Conservation (phyloP, 2,888 invertebrate genomes). For the Sisyra nigra region DNA sequence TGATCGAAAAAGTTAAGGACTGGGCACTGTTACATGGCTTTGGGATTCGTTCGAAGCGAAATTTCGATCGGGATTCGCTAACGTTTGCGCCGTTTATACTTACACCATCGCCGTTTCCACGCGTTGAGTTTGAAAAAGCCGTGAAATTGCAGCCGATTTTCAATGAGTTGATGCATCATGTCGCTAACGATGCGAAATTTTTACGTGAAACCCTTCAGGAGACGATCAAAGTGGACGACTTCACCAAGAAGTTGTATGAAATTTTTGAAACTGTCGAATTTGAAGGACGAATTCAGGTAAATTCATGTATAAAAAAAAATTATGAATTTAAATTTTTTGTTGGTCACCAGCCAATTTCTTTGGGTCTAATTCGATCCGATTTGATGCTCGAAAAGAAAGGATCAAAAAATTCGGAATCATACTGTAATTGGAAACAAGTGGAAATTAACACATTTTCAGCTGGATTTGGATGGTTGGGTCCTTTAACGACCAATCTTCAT, state of each 20-base stretch:
- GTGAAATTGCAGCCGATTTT: conserved; percentile 54
- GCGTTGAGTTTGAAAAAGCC: conserved; percentile 57
- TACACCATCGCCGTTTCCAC: conserved; percentile 64
- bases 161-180: conserved; percentile 69
- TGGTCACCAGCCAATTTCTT: conserved; percentile 43
- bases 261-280: conserved; percentile 65
- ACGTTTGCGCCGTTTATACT: conserved; percentile 67
- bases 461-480: conserved; percentile 88
- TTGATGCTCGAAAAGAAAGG: conserved; percentile 66
- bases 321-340: too few species aligned
- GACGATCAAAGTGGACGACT: conserved; percentile 74
- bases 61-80: conserved; percentile 49
- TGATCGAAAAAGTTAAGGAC: conserved; percentile 61
- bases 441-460: conserved; percentile 96
- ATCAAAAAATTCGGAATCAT: conserved; percentile 28
- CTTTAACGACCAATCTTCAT: conserved; percentile 64
- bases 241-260: conserved; percentile 65
- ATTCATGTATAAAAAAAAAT: too few species aligned
- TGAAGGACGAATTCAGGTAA: conserved; percentile 71
- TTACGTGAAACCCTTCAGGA: conserved; percentile 53
- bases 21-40: conserved; percentile 77
- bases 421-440: conserved; percentile 75
- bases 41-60: conserved; percentile 54
- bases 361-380: conserved; percentile 81
- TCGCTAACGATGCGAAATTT: conserved; percentile 70